Conservation (phyloP, 30 jellyfish, hydroid and myxozoan genomes). For the Clytia hemisphaerica region DNA sequence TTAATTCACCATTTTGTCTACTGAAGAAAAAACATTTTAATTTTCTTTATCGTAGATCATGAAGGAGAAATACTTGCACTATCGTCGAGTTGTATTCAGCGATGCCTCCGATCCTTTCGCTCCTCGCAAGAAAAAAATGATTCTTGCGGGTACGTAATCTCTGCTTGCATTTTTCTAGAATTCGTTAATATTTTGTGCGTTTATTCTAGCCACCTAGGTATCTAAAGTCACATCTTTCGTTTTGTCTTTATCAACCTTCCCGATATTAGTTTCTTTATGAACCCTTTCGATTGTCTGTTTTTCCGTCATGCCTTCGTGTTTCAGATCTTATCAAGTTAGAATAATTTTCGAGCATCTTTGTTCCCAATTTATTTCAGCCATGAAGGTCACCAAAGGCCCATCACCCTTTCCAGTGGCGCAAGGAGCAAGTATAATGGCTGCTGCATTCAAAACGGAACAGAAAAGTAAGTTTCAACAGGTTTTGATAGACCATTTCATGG, state of each 20-base stretch:
- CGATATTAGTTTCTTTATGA: neutral
- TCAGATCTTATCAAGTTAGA: no score
- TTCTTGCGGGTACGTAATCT: conserved; percentile 22
- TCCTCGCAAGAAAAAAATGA: conserved; percentile 7
- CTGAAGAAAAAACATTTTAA: neutral
- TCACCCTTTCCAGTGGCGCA: conserved; percentile 31
- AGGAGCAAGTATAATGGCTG: conserved; percentile 21
- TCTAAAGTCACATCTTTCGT: no score
- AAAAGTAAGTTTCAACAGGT: neutral
- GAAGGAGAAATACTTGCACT: conserved; percentile 50
- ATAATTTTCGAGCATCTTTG: no score
- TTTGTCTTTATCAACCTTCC: no score
- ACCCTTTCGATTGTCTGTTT: no score
- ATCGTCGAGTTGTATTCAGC: conserved; percentile 38
- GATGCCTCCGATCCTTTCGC: conserved; percentile 57
- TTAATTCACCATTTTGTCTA: no score
- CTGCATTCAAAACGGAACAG: conserved; percentile 17
- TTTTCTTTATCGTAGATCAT: conserved; percentile 46
- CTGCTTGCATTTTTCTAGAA: neutral
- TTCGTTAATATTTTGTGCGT: no score
- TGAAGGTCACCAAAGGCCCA: conserved; percentile 1
- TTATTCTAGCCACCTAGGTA: no score
- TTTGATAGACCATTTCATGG: no score
- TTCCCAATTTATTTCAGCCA: neutral
- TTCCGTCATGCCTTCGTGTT: no score